phyloP scores from a whole-genome alignment of 1,140 invertebrate species.

The Mizuhopecten yessoensis region DNA sequence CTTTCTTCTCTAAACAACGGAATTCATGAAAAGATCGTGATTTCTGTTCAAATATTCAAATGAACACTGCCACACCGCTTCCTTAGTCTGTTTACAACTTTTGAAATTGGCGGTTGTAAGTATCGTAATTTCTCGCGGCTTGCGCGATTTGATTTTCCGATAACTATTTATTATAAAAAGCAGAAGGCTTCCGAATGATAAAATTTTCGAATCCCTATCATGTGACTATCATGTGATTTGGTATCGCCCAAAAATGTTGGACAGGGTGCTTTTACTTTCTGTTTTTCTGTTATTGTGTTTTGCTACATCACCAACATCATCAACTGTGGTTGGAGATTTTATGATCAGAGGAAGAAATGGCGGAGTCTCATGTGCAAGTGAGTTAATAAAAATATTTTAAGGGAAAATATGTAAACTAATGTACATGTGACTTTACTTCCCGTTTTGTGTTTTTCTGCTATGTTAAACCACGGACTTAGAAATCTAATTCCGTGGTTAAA shows the following conservation, averaged over 20 bases:
- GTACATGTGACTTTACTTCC: too few relatives aligned
- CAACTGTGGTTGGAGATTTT: not conserved
- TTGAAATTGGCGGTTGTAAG: conserved; percentile 71
- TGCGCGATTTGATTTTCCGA: conserved; percentile 55
- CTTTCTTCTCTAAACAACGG: not conserved
- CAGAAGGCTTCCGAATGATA: not conserved
- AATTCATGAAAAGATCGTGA: conserved; percentile 41
- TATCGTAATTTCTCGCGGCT: conserved; percentile 64
- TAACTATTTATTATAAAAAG: not conserved
- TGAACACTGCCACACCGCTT: not conserved
- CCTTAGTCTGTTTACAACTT: conserved; percentile 51
- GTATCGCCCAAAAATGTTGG: not conserved
- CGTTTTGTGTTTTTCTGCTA: too few relatives aligned
- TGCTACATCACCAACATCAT: not conserved
- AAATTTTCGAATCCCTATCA: conserved; percentile 10
- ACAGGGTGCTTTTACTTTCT: not conserved
- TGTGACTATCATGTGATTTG: conserved; percentile 47
- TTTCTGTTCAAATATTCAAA: conserved; percentile 18
- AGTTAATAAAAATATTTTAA: too few relatives aligned
- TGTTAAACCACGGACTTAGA: too few relatives aligned
- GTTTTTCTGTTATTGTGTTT: not conserved
- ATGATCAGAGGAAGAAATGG: conserved; percentile 50
- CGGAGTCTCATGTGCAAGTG: conserved; percentile 63
- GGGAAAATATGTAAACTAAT: too few relatives aligned
- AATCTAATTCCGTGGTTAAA: too few relatives aligned